Percentiles rank a stretch among this genome's conserved stretches.
phyloP scores from a whole-genome alignment of 2,888 invertebrate species.

The Trisateles emortualis region DNA sequence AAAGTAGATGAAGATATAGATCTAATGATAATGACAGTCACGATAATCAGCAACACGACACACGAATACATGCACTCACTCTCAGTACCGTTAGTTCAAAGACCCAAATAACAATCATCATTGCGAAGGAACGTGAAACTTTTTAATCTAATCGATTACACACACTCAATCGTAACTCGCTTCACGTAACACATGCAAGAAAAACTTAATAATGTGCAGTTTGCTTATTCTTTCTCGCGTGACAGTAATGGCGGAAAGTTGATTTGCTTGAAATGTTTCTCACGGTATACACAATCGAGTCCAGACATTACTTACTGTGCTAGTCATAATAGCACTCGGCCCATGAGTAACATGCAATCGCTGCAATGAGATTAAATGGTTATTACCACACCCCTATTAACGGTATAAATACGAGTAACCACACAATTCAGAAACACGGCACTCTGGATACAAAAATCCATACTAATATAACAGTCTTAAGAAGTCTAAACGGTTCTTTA shows the following conservation, averaged over 20 bases:
- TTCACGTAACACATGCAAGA: constrained; percentile 62
- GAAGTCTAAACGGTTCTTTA: too few species aligned
- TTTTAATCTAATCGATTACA: constrained; percentile 66
- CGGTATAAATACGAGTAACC: constrained; percentile 36
- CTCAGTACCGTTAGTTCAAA: constrained; percentile 76
- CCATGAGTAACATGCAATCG: constrained; percentile 46
- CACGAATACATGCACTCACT: constrained; percentile 63
- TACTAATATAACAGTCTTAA: too few species aligned
- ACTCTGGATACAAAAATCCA: too few species aligned
- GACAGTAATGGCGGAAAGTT: constrained; percentile 77
- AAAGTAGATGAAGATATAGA: constrained; percentile 19
- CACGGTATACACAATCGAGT: constrained; percentile 70
- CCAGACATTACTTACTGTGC: constrained; percentile 59
- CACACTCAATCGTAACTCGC: constrained; percentile 58
- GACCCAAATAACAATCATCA: constrained; percentile 70
- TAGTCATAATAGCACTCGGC: constrained; percentile 46
- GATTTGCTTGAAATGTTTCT: constrained; percentile 76
- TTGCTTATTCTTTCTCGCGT: constrained; percentile 73
- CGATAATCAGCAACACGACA: constrained; percentile 49
- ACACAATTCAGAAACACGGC: constrained; percentile 26
- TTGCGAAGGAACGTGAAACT: constrained; percentile 65
- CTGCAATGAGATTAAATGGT: constrained; percentile 35
- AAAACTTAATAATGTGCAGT: constrained; percentile 59
- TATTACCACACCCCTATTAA: constrained; percentile 43
- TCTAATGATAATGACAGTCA: constrained; percentile 36